phyloP scores from a whole-genome alignment of 2,888 invertebrate species.

The Pseudococcus jackbeardsleyi region DNA sequence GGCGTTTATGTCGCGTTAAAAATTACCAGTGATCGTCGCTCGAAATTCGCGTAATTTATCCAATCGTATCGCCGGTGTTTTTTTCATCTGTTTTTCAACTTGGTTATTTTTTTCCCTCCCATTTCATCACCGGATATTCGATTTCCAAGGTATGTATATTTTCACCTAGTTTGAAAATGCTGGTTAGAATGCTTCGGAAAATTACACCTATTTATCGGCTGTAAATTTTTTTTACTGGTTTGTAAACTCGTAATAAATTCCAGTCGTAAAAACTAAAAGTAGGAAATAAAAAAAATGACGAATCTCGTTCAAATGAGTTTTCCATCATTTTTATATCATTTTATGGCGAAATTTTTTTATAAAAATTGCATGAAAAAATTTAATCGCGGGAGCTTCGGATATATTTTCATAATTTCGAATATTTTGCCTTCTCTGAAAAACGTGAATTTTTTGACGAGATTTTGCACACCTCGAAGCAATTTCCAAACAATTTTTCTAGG shows the following conservation, averaged over 20 bases:
- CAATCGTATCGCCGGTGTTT: not conserved
- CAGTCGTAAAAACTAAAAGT: not conserved
- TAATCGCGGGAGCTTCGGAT: not conserved
- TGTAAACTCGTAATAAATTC: constrained; percentile 1
- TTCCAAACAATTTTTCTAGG: not conserved
- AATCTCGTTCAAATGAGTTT: not conserved
- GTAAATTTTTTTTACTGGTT: not conserved
- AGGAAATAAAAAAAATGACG: not conserved
- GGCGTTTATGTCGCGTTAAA: constrained; percentile 61
- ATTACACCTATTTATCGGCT: not conserved
- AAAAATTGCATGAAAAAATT: not conserved
- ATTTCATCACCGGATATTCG: not conserved
- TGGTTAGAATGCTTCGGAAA: not conserved
- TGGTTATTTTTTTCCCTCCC: not conserved
- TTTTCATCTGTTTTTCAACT: not conserved
- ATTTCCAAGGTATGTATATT: not conserved
- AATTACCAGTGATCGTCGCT: constrained; percentile 36
- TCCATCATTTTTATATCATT: not conserved
- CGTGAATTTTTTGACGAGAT: not conserved
- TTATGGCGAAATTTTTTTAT: not conserved
- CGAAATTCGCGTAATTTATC: constrained; percentile 19
- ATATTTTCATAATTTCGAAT: not conserved
- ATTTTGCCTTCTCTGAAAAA: not conserved
- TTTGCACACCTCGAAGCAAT: not conserved
- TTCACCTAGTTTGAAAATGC: not conserved